Evolutionary conservation across 2,113 vertebrate species (phyloP).

Genomic region (Phaethornis superciliosus): DNA sequence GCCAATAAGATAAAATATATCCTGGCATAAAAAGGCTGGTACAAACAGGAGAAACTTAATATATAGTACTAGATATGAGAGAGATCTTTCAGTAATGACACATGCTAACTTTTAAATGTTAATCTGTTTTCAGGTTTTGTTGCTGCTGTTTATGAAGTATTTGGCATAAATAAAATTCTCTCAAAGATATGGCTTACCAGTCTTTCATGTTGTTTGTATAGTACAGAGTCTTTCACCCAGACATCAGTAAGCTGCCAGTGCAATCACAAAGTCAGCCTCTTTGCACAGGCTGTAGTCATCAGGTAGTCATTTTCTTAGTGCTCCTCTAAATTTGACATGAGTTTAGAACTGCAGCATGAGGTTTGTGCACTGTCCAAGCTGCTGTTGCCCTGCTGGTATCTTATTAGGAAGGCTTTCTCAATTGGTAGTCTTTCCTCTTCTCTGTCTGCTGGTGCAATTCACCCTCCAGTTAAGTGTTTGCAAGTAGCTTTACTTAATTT

Average conservation of each 20-base stretch:
- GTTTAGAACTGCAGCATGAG: background rate
- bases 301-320: background rate
- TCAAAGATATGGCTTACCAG: background rate
- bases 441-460: background rate
- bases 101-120: background rate
- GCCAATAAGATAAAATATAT: background rate
- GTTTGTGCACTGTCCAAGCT: fast-evolving
- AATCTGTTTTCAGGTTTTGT: background rate
- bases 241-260: background rate
- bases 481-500: background rate
- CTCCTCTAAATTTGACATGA: background rate
- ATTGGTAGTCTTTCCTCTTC: background rate
- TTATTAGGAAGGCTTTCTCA: background rate
- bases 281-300: background rate
- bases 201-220: background rate
- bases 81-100: background rate
- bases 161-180: background rate
- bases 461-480: background rate
- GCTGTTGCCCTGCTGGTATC: background rate
- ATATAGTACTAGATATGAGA: background rate
- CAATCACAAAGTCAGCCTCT: background rate
- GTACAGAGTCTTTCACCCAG: background rate
- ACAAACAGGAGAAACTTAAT: background rate
- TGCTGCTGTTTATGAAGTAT: conserved; percentile 3
- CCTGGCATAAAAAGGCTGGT: background rate